Evolutionary conservation across 2,797 vertebrate species (phyloP), one percentile per base, ranked within the genome.

Genomic region (Brotula barbata): DNA sequence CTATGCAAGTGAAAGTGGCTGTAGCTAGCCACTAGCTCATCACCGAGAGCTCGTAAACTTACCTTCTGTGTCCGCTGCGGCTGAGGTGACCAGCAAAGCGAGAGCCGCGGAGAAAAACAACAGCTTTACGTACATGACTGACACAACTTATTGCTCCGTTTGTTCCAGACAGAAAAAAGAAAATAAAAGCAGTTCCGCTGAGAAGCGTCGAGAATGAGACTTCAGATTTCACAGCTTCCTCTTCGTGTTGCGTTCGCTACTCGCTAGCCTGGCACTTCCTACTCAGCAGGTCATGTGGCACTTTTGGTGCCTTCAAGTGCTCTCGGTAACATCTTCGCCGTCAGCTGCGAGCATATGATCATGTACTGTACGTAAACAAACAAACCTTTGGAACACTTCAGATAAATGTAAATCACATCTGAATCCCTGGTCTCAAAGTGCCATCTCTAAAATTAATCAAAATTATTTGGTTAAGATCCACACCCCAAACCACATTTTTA

Each of bases 271-370:
- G 21, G 60, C 72, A 87, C 91, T 93, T 92, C 91, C 92, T 90
- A 86, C 81, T 90, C 80, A 62, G 73, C 77, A 73, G 80, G 89
- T 91, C 91, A 92, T 70, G 90, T 92, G 92, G 82, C 87, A 73
- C 46, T 60, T 85, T 61, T 34, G 23, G 56, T 51, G 80, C 31
- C 31, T 33, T 33, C 31, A 6, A 6, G 31, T 33, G 31, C 31
- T 33, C 6, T 33, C 31, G 31, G 31, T 6, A 33, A 33, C 11
- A 33, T 28, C 25, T 3, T 3, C 7, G 25, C 7, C 25, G 25
- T n/a, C n/a, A 28, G 25, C 7, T 28, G 25, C 4, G 25, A n/a
- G n/a, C n/a, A n/a, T n/a, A n/a, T n/a, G n/a, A n/a, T n/a, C n/a
- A 28, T 8, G 8, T 4, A 28, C 4, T 28, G 25, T 28, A 28